Evolutionary conservation across 2,888 invertebrate species (phyloP).

Genomic region (Sminthurides aquaticus): DNA sequence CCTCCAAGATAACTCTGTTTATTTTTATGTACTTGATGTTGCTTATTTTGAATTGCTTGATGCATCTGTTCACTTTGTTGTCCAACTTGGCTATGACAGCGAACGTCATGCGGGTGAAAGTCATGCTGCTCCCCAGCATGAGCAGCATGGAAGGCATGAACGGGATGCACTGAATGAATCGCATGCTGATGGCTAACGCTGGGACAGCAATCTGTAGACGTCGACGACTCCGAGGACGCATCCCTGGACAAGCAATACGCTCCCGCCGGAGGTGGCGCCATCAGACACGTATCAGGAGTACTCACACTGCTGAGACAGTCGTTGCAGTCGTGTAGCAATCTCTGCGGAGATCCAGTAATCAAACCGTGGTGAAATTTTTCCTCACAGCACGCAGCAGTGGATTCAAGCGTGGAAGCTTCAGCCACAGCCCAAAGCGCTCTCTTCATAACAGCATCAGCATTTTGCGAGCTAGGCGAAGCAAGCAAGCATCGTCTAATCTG

Average conservation of each 20-base stretch:
- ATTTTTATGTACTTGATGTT: too few relatives aligned
- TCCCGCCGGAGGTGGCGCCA: neutral
- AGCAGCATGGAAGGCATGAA: neutral
- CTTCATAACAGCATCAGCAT: neutral
- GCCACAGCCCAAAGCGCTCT: slow-evolving; percentile 1
- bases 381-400: neutral
- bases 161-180: neutral
- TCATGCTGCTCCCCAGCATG: neutral
- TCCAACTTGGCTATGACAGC: neutral
- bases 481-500: neutral
- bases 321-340: neutral
- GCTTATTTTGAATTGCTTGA: neutral
- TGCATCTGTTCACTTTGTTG: neutral
- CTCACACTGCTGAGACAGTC: neutral
- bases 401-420: neutral
- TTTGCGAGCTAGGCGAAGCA: neutral
- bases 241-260: neutral
- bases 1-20: neutral
- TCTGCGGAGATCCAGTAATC: neutral
- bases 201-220: neutral
- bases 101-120: neutral
- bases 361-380: neutral
- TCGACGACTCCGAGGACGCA: neutral
- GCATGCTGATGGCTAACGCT: neutral
- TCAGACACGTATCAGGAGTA: neutral